phyloP scores from a whole-genome alignment of 1,140 invertebrate genomes.

The Anastrepha obliqua region DNA sequence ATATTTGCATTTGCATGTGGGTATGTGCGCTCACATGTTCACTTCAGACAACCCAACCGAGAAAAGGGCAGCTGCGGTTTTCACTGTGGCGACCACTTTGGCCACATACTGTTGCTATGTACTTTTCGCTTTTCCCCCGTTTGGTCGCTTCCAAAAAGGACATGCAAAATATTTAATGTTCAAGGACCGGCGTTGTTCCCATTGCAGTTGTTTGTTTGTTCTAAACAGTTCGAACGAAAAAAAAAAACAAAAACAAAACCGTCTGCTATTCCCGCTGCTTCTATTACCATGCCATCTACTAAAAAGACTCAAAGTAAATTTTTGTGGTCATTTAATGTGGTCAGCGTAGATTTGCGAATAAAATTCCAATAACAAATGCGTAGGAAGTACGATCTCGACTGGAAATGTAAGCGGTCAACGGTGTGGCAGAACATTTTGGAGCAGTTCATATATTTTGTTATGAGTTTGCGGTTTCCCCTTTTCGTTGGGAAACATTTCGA shows the following conservation, averaged over 20 bases:
- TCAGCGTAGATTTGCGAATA: conserved; percentile 30
- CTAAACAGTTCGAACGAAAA: not conserved
- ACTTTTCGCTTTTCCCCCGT: conserved; percentile 13
- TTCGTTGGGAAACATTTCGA: not conserved
- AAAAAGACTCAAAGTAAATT: conserved; percentile 53
- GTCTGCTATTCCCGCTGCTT: not conserved
- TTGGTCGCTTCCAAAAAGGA: not conserved
- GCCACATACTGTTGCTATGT: conserved; percentile 8
- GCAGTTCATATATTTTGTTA: not conserved
- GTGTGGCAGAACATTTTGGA: not conserved
- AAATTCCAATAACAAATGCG: not conserved
- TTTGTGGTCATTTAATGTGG: conserved; percentile 54
- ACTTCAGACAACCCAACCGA: conserved; percentile 1
- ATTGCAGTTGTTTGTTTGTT: conserved; percentile 5
- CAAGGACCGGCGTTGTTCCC: not conserved
- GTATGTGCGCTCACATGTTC: not conserved
- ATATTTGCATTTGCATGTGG: not conserved
- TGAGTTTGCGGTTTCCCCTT: not conserved
- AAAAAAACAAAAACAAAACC: not conserved
- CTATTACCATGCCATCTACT: not conserved
- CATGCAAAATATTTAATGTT: conserved; percentile 12
- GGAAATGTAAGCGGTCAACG: not conserved
- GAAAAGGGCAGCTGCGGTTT: conserved; percentile 40
- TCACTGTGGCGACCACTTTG: conserved; percentile 15
- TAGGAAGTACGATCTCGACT: not conserved